Percentiles rank a stretch among this genome's conserved stretches.
Conservation (phyloP, 2,888 invertebrate species). For the Agrilus biguttatus region DNA sequence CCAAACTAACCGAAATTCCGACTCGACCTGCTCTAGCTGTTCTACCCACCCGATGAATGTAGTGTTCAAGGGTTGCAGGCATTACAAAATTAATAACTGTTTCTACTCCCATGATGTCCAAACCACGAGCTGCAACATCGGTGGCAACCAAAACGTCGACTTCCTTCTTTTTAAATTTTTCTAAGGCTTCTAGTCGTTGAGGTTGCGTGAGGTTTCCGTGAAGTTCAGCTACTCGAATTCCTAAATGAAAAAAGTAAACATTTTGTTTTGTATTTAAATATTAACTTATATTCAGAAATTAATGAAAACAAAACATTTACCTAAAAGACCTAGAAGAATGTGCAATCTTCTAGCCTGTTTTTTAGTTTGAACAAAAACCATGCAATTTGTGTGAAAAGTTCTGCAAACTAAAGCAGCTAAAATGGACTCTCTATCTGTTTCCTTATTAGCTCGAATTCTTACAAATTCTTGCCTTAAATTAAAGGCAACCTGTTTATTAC, state of each 20-base stretch:
- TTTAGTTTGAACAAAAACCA: constrained; percentile 95
- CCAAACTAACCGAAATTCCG: constrained; percentile 88
- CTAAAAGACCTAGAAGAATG: constrained; percentile 78
- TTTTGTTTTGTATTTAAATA: background rate
- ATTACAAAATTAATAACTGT: constrained; percentile 95
- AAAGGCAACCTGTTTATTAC: constrained; percentile 88
- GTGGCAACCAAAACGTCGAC: constrained; percentile 77
- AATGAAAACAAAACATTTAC: constrained; percentile 21
- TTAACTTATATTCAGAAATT: too few species aligned
- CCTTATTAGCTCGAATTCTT: constrained; percentile 74
- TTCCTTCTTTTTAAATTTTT: constrained; percentile 73
- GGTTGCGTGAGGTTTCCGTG: constrained; percentile 96
- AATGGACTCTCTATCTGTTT: constrained; percentile 84
- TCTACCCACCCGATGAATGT: constrained; percentile 91
- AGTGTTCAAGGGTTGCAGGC: constrained; percentile 89
- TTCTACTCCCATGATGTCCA: constrained; percentile 94
- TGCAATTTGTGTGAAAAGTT: constrained; percentile 81
- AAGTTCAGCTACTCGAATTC: constrained; percentile 68
- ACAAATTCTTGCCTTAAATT: constrained; percentile 95
- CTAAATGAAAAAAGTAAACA: background rate
- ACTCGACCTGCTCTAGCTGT: constrained; percentile 91
- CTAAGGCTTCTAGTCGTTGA: constrained; percentile 78
- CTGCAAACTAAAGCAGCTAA: constrained; percentile 69
- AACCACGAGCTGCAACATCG: constrained; percentile 82
- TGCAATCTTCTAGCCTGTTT: constrained; percentile 88